Evolutionary conservation across 1,140 invertebrate species (phyloP).

Genomic region (Rhynchophorus ferrugineus): DNA sequence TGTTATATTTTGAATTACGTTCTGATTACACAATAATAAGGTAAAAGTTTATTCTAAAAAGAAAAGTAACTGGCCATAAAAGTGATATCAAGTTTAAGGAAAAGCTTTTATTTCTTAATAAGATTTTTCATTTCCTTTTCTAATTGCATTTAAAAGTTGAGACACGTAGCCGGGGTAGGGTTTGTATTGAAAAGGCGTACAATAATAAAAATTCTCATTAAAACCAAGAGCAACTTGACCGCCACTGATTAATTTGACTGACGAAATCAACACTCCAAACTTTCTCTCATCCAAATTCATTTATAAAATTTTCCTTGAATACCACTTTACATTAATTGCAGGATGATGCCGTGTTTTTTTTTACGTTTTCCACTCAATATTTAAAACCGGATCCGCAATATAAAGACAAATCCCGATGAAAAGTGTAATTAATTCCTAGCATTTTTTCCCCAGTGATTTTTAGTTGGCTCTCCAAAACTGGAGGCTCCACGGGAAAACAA

Average conservation of each 20-base stretch:
- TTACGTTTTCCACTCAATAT: conserved; percentile 12
- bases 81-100: too few species aligned
- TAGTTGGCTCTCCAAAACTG: not conserved
- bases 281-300: conserved; percentile 20
- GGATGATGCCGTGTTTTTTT: conserved; percentile 11
- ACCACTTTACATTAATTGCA: conserved; percentile 25
- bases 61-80: too few species aligned
- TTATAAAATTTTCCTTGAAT: conserved; percentile 23
- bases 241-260: conserved; percentile 19
- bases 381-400: conserved; percentile 9
- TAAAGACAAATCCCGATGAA: conserved; percentile 13
- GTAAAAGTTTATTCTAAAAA: too few species aligned
- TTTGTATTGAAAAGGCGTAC: conserved; percentile 22
- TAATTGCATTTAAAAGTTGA: conserved; percentile 25
- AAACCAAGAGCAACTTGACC: conserved; percentile 24
- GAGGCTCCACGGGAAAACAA: not conserved
- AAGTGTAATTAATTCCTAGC: conserved; percentile 15
- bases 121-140: conserved; percentile 23
- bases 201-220: conserved; percentile 25
- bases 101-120: conserved; percentile 23
- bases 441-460: not conserved
- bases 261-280: conserved; percentile 20
- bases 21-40: too few species aligned
- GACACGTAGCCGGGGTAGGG: conserved; percentile 22
- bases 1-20: too few species aligned